Base-by-base conservation (phyloP, 2,888 invertebrate genomes). In the Apamea epomidion region DNA sequence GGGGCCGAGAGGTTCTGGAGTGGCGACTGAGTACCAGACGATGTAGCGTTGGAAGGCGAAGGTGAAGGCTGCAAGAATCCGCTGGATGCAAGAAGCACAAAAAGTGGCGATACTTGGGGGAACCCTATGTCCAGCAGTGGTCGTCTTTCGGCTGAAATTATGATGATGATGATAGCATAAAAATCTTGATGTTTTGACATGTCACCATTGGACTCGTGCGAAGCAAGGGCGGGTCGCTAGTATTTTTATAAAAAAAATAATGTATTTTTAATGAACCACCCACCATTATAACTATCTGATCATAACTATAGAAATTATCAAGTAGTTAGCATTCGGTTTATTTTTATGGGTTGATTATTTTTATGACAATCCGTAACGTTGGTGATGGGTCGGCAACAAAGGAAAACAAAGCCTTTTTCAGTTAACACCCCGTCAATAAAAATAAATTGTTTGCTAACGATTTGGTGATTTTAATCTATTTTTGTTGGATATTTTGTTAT, bases 251-350 rank as follows among this genome's bases (percentile, higher is more conserved):
- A 64, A 68, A 81, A 68, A 69, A 37, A 75, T 14, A 85, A 77
- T 87, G 67, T 42, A 3, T 80, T 85, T 87, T 75, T 77, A 72
- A 85, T 80, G 65, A 77, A 29, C 62, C 32, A 60, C 76, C 64
- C 64, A 72, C 77, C 65, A 78, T 60, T 60, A n/a, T 5, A 32
- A 64, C 32, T 58, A 75, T 74, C 76, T 45, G 74, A 77, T 82
- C 12, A 14, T 51, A 54, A 29, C 32, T 64, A 81, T 69, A 74
- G 16, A 74, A 60, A 77, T 82, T 65, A 7, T 54, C 45, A 65
- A 70, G 29, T 68, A 64, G 58, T 65, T 68, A 74, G n/a, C 8
- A 12, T 16, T 42, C 0, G 8, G 16, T 60, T 74, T 84, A 67
- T 78, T 79, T 81, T 73, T 29, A 21, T 51, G 48, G 42, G 60